Evolutionary conservation across 2,797 vertebrate species (phyloP), one percentile per base, ranked within the genome.

Genomic region (Sebastes oblongus): DNA sequence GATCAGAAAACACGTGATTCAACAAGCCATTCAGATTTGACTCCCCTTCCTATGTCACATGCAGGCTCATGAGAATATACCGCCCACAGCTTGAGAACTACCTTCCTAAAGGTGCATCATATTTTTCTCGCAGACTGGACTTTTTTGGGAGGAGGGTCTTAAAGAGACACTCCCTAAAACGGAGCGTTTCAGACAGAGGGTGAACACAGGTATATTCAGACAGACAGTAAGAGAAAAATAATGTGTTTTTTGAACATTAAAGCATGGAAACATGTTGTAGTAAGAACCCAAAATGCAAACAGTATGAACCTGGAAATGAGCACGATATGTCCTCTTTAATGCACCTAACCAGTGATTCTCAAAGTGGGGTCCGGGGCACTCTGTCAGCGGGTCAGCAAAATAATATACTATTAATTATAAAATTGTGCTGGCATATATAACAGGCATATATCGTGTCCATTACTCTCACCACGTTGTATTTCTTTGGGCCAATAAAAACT

Each of bases 231-330:
- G 9, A 30, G 2, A 50, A 50, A 32, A 34, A 61, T 6, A n/a
- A 34, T n/a, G 29, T 6, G 18, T 32, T 32, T 61, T 61, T 61
- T 60, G 8, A 32, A 61, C 10, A 32, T 61, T 32, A 32, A 32
- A 61, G 27, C 27, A 5, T 29, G 42, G 7, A 18, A 46, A 46
- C 16, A 46, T 9, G 50, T 52, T 46, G n/a, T 54, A 54, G 20
- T 22, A 54, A 0, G 0, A 54, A 3, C 52, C 20, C n/a, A 54
- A 54, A 5, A 54, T 54, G 10, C 52, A 54, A 46, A 46, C 0
- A 54, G 6, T 36, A 36, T 62, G 32, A 32, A 34, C 30, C 30
- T 34, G 20, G 13, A 62, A 22, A 36, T 22, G 20, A 62, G 30
- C 32, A 36, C 7, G 0, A 29, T 36, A 13, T 36, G 20, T 61